Conservation (phyloP, 1,140 invertebrate genomes). For the Diuraphis noxia region DNA sequence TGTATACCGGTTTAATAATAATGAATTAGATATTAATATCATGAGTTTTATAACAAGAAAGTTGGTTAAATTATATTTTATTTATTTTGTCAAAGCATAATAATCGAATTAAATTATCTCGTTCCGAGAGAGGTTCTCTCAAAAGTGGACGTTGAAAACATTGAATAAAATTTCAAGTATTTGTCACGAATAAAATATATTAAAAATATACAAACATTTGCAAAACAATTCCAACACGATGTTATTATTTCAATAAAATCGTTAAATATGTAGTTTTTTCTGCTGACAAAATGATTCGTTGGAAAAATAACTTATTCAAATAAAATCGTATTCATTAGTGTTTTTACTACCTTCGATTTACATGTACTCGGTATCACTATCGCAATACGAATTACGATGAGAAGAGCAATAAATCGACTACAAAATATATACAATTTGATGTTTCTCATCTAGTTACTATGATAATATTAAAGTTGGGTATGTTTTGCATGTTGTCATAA, state of each 20-base stretch:
- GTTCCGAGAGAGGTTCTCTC: neutral
- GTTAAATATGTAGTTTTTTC: neutral
- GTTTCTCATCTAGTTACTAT: no score
- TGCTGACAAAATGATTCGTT: neutral
- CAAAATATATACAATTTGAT: neutral
- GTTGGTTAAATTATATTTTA: neutral
- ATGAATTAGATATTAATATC: neutral
- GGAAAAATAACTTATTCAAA: conserved; percentile 4
- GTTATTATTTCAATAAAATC: conserved; percentile 1
- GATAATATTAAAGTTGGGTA: neutral
- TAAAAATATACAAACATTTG: neutral
- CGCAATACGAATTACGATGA: neutral
- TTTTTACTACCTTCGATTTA: neutral
- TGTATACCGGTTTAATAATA: neutral
- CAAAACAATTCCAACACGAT: neutral
- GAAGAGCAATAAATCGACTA: neutral
- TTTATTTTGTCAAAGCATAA: neutral
- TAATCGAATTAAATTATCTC: neutral
- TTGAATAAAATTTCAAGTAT: neutral
- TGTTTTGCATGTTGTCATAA: neutral
- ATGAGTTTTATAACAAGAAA: neutral
- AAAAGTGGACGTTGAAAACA: neutral
- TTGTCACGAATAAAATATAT: neutral
- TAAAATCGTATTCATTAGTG: neutral
- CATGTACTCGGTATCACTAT: neutral